Percentiles rank a stretch among this genome's conserved stretches.
Conservation (phyloP, 2,888 invertebrate genomes). For the Erynnis tages region DNA sequence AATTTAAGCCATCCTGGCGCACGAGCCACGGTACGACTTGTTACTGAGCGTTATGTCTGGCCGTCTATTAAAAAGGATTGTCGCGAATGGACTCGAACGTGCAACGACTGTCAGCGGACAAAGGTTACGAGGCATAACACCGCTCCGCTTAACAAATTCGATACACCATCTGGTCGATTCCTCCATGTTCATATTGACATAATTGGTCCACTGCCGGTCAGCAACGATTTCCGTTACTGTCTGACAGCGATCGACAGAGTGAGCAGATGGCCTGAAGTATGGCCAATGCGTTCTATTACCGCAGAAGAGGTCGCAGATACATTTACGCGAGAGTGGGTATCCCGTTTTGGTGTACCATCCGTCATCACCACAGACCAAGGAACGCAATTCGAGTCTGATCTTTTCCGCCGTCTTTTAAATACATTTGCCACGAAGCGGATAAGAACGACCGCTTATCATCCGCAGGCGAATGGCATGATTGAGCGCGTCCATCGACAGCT, state of each 20-base stretch:
- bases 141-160: slow-evolving; percentile 29
- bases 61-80: slow-evolving; percentile 35
- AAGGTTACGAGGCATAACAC: slow-evolving; percentile 31
- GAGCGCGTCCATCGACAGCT: slow-evolving; percentile 34
- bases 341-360: slow-evolving; percentile 30
- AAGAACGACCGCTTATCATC: slow-evolving; percentile 29
- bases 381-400: slow-evolving; percentile 28
- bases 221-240: slow-evolving; percentile 14
- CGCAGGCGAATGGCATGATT: slow-evolving; percentile 13
- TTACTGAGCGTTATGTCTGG: slow-evolving; percentile 50
- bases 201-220: slow-evolving; percentile 9
- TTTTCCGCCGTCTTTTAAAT: slow-evolving; percentile 5
- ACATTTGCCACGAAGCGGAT: slow-evolving; percentile 20
- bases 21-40: slow-evolving; percentile 30
- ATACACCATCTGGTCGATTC: slow-evolving; percentile 29
- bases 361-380: slow-evolving; percentile 29
- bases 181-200: slow-evolving; percentile 51
- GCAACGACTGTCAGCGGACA: slow-evolving; percentile 43
- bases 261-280: slow-evolving; percentile 30
- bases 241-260: slow-evolving; percentile 18
- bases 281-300: slow-evolving; percentile 31
- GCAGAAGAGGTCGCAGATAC: slow-evolving; percentile 30
- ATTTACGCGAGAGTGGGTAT: slow-evolving; percentile 24
- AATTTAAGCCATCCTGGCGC: slow-evolving; percentile 33
- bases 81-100: slow-evolving; percentile 40